Evolutionary conservation across 2,888 invertebrate genomes (phyloP).

Genomic region (Spodoptera littoralis): DNA sequence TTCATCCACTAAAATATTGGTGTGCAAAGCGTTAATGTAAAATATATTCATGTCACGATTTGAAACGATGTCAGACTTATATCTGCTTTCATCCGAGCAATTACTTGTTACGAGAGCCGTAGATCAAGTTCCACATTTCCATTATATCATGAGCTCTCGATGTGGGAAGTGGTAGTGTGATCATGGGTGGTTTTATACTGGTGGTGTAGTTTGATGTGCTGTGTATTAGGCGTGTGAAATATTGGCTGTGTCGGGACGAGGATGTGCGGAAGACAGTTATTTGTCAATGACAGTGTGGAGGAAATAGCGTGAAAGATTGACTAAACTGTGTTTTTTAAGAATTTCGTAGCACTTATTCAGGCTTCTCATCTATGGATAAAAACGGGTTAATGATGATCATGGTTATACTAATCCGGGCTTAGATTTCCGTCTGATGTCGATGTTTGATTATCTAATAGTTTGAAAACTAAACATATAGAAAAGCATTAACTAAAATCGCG

Average conservation of each 20-base stretch:
- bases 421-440: no score
- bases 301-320: constrained; percentile 6
- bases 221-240: constrained; percentile 40
- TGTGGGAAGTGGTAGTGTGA: no score
- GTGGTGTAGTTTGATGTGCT: neutral
- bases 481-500: no score
- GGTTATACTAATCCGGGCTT: no score
- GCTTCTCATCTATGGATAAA: no score
- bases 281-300: constrained; percentile 40
- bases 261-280: constrained; percentile 38
- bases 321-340: neutral
- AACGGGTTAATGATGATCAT: no score
- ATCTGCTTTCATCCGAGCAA: constrained; percentile 47
- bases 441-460: no score
- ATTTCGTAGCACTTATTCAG: no score
- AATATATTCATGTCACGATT: constrained; percentile 46
- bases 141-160: no score
- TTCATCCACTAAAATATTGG: constrained; percentile 14
- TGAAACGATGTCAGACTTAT: constrained; percentile 43
- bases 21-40: constrained; percentile 16
- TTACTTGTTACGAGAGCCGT: constrained; percentile 20
- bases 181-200: no score
- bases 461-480: no score
- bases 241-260: constrained; percentile 31
- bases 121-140: no score